Conservation (phyloP, 2,797 vertebrate genomes). For the Artibeus jamaicensis region DNA sequence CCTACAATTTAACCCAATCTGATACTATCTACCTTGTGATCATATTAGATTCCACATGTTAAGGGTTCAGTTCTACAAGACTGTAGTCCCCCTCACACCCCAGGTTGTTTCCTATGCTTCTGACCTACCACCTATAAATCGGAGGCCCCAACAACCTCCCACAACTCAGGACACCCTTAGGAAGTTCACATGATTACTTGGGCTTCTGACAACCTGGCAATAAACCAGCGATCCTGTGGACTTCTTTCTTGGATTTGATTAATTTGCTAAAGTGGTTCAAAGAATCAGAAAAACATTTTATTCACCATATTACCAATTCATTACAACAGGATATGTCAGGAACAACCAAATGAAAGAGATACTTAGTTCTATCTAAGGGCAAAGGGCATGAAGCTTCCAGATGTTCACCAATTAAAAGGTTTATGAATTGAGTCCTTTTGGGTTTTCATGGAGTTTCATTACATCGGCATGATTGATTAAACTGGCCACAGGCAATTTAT, state of each 20-base stretch:
- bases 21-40: not conserved
- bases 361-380: too few relatives aligned
- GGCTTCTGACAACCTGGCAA: not conserved
- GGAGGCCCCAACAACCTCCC: not conserved
- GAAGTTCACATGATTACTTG: not conserved
- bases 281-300: not conserved
- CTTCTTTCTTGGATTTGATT: not conserved
- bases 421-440: not conserved
- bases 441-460: not conserved
- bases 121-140: not conserved
- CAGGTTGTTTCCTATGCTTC: not conserved
- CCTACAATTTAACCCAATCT: not conserved
- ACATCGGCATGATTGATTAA: not conserved
- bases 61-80: not conserved
- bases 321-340: not conserved
- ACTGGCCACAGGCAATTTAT: not conserved
- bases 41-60: not conserved
- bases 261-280: not conserved
- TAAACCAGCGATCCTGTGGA: not conserved
- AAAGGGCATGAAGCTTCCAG: not conserved
- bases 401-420: not conserved
- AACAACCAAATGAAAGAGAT: not conserved
- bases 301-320: not conserved
- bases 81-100: not conserved
- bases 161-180: not conserved